Base-by-base conservation (phyloP, 2,888 invertebrate species). In the Drymonia ruficornis region DNA sequence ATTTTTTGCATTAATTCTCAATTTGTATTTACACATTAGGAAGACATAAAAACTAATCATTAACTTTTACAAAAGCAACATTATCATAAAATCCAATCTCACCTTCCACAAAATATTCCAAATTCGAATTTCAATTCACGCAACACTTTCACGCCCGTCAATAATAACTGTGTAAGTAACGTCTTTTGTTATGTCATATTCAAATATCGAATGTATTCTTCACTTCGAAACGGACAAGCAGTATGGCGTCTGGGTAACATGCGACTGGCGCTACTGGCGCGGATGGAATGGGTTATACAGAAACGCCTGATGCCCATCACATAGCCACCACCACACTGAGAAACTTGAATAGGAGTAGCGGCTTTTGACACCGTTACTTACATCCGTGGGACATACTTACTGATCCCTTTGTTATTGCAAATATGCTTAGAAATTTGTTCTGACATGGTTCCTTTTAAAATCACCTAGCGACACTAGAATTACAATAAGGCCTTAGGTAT, bases 271-370 rank as follows among this genome's bases (percentile, higher is more conserved):
- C 59, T 53, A 54, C 63, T 50, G 45, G 57, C 62, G 64, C 62
- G 54, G 54, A 60, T 52, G 60, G 63, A 64, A 59, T 65, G 50
- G 73, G 63, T 62, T 74, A 72, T 73, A 74, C 72, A 51, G 63
- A 56, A 49, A 42, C 45, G 53, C 53, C 48, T 54, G 56, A 19
- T 56, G 56, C 23, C 60, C 63, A 65, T 65, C 69, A 56, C 40
- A 16, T 46, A 51, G 59, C 68, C 73, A 70, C 72, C 70, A 63
- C 72, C 67, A 65, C 64, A 29, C 40, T 28, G 16, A 38, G 43
- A 40, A 49, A 58, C 59, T 49, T 50, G 49, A 44, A 55, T 52
- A 38, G 34, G 15, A 47, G 12, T 53, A 59, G 67, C 67, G 55
- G 60, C 65, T 59, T 60, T 56, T 63, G 65, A 62, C 65, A 70